Evolutionary conservation across 2,888 invertebrate genomes (phyloP).

Genomic region (Acronicta psi): DNA sequence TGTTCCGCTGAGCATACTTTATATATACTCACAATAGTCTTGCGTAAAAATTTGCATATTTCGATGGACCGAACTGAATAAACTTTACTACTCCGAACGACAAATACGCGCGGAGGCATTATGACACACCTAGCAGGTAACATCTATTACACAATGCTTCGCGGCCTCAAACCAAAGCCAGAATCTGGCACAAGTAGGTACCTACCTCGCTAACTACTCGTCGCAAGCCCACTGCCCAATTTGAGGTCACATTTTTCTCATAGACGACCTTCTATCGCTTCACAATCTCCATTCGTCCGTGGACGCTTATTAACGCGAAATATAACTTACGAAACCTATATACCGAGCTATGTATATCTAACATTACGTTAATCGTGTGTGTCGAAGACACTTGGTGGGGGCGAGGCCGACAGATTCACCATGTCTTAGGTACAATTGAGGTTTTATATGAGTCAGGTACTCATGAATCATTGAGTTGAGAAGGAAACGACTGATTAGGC

Average conservation of each 20-base stretch:
- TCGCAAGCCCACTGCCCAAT: conserved; percentile 62
- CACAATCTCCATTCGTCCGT: conserved; percentile 63
- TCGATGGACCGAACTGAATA: conserved; percentile 55
- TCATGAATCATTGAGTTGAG: conserved; percentile 70
- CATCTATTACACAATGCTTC: conserved; percentile 59
- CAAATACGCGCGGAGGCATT: conserved; percentile 48
- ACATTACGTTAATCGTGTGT: conserved; percentile 62
- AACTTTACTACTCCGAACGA: conserved; percentile 38
- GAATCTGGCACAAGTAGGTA: conserved; percentile 64
- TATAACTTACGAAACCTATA: conserved; percentile 66
- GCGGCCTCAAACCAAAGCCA: conserved; percentile 60
- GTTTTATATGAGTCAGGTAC: conserved; percentile 64
- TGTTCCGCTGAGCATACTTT: conserved; percentile 51
- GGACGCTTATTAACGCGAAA: conserved; percentile 62
- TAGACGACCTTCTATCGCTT: conserved; percentile 69
- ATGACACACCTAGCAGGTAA: conserved; percentile 55
- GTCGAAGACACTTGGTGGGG: conserved; percentile 73
- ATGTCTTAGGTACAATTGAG: conserved; percentile 69
- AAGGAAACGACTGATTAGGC: conserved; percentile 72
- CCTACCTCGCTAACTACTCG: conserved; percentile 52
- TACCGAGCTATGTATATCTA: conserved; percentile 69
- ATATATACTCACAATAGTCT: conserved; percentile 49
- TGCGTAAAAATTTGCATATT: conserved; percentile 62
- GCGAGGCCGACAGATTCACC: conserved; percentile 73
- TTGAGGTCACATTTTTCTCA: conserved; percentile 79